A percentile compares a stretch with the other conserved stretches of the same genome.
Evolutionary conservation across 2,797 vertebrate species (phyloP).

Genomic region (Diplodus puntazzo): DNA sequence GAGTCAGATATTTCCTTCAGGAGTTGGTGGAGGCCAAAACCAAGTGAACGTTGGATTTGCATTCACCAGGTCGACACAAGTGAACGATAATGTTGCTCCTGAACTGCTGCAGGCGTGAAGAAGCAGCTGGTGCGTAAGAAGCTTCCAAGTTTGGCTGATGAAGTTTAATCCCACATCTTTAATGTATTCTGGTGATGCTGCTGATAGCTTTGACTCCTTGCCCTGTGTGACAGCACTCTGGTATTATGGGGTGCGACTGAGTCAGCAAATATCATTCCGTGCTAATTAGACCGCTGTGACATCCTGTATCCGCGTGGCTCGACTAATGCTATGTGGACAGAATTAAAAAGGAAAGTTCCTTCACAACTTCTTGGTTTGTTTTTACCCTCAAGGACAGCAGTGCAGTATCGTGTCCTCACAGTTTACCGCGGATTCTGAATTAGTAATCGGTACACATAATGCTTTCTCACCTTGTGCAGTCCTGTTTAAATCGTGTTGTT

Average conservation of each 20-base stretch:
- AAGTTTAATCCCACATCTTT: background rate
- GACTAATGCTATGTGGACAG: conserved; percentile 49
- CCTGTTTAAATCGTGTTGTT: conserved; percentile 12
- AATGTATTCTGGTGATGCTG: conserved; percentile 12
- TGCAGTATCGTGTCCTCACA: conserved; percentile 18
- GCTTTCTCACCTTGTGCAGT: conserved; percentile 5
- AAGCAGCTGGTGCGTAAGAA: background rate
- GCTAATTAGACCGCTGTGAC: conserved; percentile 58
- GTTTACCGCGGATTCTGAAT: conserved; percentile 40
- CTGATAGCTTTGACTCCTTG: conserved; percentile 30
- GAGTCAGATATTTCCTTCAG: background rate
- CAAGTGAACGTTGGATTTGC: no score
- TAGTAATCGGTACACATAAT: background rate
- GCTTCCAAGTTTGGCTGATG: background rate
- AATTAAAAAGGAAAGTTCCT: conserved; percentile 24
- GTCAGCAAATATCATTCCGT: conserved; percentile 52
- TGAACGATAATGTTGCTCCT: background rate
- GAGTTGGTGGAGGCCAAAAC: conserved; percentile 2
- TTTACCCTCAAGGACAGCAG: conserved; percentile 23
- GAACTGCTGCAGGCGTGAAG: background rate
- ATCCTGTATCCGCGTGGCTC: conserved; percentile 43
- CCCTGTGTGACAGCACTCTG: conserved; percentile 11
- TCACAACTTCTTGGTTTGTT: conserved; percentile 36
- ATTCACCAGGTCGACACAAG: no score
- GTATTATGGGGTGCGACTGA: conserved; percentile 22